These are phyloP conservation scores for Pantala flavescens DNA, from an alignment of 1,140 invertebrate species.

Conservation along the genomic window DNA sequence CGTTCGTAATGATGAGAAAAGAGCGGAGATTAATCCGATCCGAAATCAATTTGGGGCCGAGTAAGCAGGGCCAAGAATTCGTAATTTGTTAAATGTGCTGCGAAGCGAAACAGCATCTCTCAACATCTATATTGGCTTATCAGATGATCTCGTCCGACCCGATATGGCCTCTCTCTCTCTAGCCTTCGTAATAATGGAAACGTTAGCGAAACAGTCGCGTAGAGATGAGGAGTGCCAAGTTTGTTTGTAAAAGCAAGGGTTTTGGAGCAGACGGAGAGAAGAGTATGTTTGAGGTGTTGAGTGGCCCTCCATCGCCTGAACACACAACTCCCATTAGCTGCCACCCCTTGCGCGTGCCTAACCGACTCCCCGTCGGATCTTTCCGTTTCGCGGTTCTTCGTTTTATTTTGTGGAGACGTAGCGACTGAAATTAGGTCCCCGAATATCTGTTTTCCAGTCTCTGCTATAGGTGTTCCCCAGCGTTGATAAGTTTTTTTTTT, in stretches of 20 bases:
- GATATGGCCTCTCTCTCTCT: too few species aligned
- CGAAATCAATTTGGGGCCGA: too few species aligned
- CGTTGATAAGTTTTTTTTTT: too few species aligned
- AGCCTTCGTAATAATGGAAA: neutral
- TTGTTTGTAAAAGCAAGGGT: neutral
- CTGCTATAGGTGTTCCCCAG: too few species aligned
- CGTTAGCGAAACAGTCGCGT: neutral
- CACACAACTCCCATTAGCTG: neutral
- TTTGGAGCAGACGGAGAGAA: neutral
- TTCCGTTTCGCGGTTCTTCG: neutral
- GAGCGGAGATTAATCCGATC: too few species aligned
- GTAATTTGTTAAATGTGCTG: neutral
- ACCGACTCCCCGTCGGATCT: neutral
- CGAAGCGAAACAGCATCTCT: neutral
- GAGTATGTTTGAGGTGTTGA: constrained; percentile 1
- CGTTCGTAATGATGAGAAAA: too few species aligned
- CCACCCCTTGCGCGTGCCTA: neutral
- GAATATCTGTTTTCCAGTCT: too few species aligned
- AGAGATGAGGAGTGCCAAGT: neutral
- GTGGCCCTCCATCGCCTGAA: neutral
- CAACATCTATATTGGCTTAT: neutral
- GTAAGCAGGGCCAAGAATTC: neutral
- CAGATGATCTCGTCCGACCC: too few species aligned
- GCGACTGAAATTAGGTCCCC: too few species aligned
- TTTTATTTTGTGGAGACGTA: too few species aligned